A percentile compares a stretch with the other conserved stretches of the same genome.
These are phyloP conservation scores for Axea sp. DNA, from an alignment of 2,888 invertebrate genomes.

Conservation along the genomic window DNA sequence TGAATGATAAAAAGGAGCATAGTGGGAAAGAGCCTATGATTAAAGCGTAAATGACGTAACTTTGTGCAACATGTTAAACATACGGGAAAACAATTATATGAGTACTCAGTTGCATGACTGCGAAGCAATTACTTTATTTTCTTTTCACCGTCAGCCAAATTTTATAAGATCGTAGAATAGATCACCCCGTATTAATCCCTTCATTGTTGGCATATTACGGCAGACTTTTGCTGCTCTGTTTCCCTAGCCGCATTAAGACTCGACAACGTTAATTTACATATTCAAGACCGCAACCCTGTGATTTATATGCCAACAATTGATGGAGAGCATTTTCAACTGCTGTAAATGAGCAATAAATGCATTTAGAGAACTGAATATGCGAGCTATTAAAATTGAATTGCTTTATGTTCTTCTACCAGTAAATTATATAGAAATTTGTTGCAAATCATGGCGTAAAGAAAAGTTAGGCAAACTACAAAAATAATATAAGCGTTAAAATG, in stretches of 20 bases:
- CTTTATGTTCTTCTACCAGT: too few species aligned
- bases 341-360: constrained; percentile 13
- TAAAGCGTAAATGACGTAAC: constrained; percentile 25
- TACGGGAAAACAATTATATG: constrained; percentile 25
- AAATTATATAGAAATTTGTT: too few species aligned
- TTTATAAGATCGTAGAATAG: constrained; percentile 17
- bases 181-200: constrained; percentile 20
- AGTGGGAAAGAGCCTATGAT: constrained; percentile 14
- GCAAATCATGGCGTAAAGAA: too few species aligned
- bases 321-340: neutral
- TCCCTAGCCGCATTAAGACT: constrained; percentile 12
- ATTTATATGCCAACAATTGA: constrained; percentile 38
- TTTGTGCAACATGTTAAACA: constrained; percentile 15
- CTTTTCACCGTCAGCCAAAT: constrained; percentile 13
- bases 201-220: constrained; percentile 31
- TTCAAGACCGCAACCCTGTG: constrained; percentile 13
- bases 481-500: too few species aligned
- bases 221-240: constrained; percentile 13
- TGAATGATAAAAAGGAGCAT: constrained; percentile 11
- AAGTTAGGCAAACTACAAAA: too few species aligned
- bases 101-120: constrained; percentile 16
- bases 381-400: too few species aligned
- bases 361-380: too few species aligned
- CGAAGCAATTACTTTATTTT: constrained; percentile 27
- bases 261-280: constrained; percentile 40